Base-by-base conservation (phyloP, 2,888 invertebrate species). In the Myopa tessellatipennis region DNA sequence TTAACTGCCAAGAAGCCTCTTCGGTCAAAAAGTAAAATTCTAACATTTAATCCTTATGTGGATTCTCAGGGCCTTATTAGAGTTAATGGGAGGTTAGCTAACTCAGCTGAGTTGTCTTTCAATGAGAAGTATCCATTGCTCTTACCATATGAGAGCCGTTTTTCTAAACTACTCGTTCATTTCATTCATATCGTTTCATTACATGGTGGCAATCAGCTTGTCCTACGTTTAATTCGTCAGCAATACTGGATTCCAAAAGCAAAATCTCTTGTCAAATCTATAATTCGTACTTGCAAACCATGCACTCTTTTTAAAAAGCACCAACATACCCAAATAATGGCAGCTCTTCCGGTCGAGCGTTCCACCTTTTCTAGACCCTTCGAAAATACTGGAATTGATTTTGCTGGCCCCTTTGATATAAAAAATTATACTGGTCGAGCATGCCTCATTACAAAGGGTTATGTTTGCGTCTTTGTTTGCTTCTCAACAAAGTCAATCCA, bases 1-100 rank as follows among this genome's bases (percentile, higher is more conserved):
- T 52, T 12, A 52, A 52, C 52, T 52, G 8, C 52, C 52, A 14
- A 52, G 26, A 26, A 26, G 2, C 26, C 26, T 26, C 26, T 52
- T 52, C 14, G 10, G 14, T 12, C 8, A 8, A 52, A 52, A 52
- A 52, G 52, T 52, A 1, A 14, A 8, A 52, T 52, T 52, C 52
- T 52, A 52, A 52, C 8, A 8, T 52, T 52, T 8, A 52, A 52
- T 14, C 52, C 52, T 12, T 52, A 52, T 52, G 8, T 52, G 14
- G 52, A 52, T 52, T 52, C 14, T 14, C 52, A 70, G 10, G 50
- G 70, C 14, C 16, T 70, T 50, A 7, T 70, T 18, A 16, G 70
- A 70, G 70, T 55, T 52, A 70, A 70, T 52, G 70, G 70, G n/a
- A n/a, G n/a, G 12, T 18, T 70, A 18, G 14, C 34, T 14, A 70